phyloP scores from a whole-genome alignment of 2,888 invertebrate genomes.

The Lagria hirta region DNA sequence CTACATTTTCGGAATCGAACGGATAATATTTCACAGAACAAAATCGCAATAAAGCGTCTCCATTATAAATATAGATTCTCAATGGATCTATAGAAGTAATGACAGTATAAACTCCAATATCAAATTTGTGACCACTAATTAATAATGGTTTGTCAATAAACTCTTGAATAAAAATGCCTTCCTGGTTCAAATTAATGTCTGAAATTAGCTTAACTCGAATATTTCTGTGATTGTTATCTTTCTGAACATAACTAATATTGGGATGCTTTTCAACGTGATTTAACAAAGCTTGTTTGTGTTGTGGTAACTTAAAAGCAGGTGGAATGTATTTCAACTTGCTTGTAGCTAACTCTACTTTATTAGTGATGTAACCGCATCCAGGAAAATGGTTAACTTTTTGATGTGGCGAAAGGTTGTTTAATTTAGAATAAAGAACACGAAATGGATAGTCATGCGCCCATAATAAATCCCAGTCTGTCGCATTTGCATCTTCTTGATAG shows the following conservation, averaged over 20 bases:
- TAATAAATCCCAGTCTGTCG: slow-evolving; percentile 75
- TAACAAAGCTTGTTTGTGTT: slow-evolving; percentile 69
- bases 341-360: slow-evolving; percentile 87
- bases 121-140: slow-evolving; percentile 93
- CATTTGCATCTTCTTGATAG: slow-evolving; percentile 57
- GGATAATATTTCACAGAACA: slow-evolving; percentile 89
- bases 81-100: slow-evolving; percentile 90
- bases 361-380: slow-evolving; percentile 89
- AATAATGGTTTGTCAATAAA: slow-evolving; percentile 85
- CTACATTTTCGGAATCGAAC: slow-evolving; percentile 74
- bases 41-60: slow-evolving; percentile 85
- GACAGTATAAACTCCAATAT: slow-evolving; percentile 92
- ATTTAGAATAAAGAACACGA: slow-evolving; percentile 55
- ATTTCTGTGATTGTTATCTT: slow-evolving; percentile 88
- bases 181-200: slow-evolving; percentile 69
- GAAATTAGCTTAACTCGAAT: slow-evolving; percentile 73
- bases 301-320: slow-evolving; percentile 83
- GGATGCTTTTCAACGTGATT: slow-evolving; percentile 68
- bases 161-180: slow-evolving; percentile 86
- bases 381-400: slow-evolving; percentile 93
- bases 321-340: slow-evolving; percentile 80
- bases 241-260: slow-evolving; percentile 80
- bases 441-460: slow-evolving; percentile 97
- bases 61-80: slow-evolving; percentile 81
- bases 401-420: slow-evolving; percentile 65